A percentile compares a stretch with the other conserved stretches of the same genome.
Evolutionary conservation across 1,140 invertebrate species (phyloP).

Genomic region (Calephelis nemesis): DNA sequence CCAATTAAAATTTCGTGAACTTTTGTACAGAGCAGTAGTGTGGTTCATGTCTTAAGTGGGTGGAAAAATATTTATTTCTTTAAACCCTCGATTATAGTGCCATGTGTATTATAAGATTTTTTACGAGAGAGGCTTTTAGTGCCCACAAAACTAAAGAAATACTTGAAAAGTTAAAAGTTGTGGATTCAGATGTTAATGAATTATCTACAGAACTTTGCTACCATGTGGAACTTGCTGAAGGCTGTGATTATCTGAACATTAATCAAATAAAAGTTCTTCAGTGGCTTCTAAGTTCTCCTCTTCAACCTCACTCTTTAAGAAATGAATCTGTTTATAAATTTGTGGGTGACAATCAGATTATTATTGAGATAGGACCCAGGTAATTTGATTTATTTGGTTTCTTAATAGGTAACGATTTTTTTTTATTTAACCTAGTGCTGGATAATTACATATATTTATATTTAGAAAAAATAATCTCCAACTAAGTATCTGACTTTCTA

Average conservation of each 20-base stretch:
- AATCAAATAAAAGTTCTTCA: conserved; percentile 81
- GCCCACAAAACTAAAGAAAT: conserved; percentile 71
- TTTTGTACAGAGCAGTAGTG: conserved; percentile 10
- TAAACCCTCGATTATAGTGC: conserved; percentile 6
- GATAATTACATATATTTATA: too few relatives aligned
- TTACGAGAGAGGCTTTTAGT: conserved; percentile 67
- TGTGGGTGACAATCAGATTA: conserved; percentile 58
- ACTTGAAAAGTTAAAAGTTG: conserved; percentile 58
- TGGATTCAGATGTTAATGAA: conserved; percentile 64
- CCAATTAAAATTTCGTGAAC: conserved; percentile 20
- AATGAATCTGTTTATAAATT: conserved; percentile 68
- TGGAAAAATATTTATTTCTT: neutral
- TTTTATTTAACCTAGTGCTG: too few relatives aligned
- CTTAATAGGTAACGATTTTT: too few relatives aligned
- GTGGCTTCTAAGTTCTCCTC: conserved; percentile 86
- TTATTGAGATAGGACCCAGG: conserved; percentile 91
- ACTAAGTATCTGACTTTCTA: too few relatives aligned
- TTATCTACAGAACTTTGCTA: conserved; percentile 89
- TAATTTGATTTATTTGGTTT: conserved; percentile 51
- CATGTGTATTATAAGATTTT: conserved; percentile 73
- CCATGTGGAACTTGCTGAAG: conserved; percentile 84
- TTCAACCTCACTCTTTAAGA: conserved; percentile 79
- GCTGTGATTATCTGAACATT: conserved; percentile 70
- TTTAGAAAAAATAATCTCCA: too few relatives aligned
- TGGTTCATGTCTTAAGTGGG: neutral